A percentile compares a stretch with the other conserved stretches of the same genome.
Conservation (phyloP, 2,888 invertebrate species). For the Tetranychus piercei region DNA sequence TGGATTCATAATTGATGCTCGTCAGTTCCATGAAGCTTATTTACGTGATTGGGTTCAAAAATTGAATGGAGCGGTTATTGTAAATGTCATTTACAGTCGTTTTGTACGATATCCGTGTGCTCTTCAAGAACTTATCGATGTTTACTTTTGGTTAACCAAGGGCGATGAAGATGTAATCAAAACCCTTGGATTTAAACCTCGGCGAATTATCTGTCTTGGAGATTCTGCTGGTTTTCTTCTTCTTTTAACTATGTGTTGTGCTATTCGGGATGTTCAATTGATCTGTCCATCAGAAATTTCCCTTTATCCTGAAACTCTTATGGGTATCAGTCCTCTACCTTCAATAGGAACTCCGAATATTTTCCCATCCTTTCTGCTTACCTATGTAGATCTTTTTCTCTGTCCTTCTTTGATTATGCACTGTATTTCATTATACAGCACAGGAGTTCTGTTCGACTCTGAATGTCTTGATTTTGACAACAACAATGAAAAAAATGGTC, state of each 20-base stretch:
- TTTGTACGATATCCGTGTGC: slow-evolving; percentile 78
- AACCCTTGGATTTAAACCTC: slow-evolving; percentile 13
- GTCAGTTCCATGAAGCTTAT: slow-evolving; percentile 58
- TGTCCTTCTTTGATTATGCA: not conserved
- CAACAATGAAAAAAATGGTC: not conserved
- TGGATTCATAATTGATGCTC: slow-evolving; percentile 91
- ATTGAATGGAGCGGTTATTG: slow-evolving; percentile 51
- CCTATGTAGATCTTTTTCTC: not conserved
- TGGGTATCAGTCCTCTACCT: not conserved
- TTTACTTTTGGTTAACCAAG: slow-evolving; percentile 59
- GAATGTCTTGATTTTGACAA: slow-evolving; percentile 1
- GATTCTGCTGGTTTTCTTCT: slow-evolving; percentile 95
- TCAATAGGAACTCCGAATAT: not conserved
- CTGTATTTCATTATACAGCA: not conserved
- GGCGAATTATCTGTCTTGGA: slow-evolving; percentile 42
- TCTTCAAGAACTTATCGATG: slow-evolving; percentile 75
- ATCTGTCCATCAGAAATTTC: not conserved
- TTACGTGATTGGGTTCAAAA: slow-evolving; percentile 74
- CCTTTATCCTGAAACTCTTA: not conserved
- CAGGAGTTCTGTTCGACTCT: not conserved
- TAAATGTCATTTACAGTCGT: slow-evolving; percentile 87
- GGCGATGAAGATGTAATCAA: slow-evolving; percentile 2
- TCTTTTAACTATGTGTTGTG: slow-evolving; percentile 54
- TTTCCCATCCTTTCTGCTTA: not conserved
- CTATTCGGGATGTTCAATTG: slow-evolving; percentile 44